Percentiles rank a stretch among this genome's conserved stretches.
These are phyloP conservation scores for Diplolepis rosae DNA, from an alignment of 2,888 invertebrate species.

Conservation along the genomic window DNA sequence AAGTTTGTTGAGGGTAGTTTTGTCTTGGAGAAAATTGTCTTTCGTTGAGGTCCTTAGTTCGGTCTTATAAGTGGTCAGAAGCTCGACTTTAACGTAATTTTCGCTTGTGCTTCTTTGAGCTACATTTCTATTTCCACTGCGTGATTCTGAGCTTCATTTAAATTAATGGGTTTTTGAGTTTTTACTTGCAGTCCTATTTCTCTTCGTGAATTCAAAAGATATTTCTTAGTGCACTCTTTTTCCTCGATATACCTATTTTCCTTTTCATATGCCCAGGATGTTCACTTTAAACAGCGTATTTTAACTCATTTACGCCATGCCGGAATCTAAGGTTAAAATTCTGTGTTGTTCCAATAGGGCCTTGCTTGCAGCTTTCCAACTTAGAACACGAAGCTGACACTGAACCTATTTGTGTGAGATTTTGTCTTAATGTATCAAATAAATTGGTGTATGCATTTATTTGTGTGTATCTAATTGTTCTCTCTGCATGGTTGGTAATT, in stretches of 20 bases:
- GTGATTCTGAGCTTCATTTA: too few relatives aligned
- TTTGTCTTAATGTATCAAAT: constrained; percentile 44
- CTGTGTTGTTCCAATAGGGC: neutral
- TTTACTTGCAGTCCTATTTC: too few relatives aligned
- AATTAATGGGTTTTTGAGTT: too few relatives aligned
- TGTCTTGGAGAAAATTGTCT: too few relatives aligned
- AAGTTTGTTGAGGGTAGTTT: too few relatives aligned
- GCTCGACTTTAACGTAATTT: too few relatives aligned
- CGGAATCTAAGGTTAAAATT: neutral
- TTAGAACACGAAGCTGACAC: neutral
- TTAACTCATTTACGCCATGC: neutral
- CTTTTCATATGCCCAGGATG: neutral
- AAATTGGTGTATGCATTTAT: constrained; percentile 45
- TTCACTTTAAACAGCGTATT: neutral
- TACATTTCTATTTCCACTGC: too few relatives aligned
- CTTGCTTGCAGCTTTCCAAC: neutral
- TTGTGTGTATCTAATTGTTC: neutral
- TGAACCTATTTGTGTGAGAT: neutral
- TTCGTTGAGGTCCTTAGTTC: too few relatives aligned
- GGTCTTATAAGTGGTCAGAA: too few relatives aligned
- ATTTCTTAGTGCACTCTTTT: too few relatives aligned
- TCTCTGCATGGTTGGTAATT: neutral
- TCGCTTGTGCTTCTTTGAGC: neutral
- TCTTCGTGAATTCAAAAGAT: too few relatives aligned
- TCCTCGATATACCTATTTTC: neutral